These are phyloP conservation scores for Drosophila longiperda DNA, from an alignment of 2,888 invertebrate species.

Conservation along the genomic window DNA sequence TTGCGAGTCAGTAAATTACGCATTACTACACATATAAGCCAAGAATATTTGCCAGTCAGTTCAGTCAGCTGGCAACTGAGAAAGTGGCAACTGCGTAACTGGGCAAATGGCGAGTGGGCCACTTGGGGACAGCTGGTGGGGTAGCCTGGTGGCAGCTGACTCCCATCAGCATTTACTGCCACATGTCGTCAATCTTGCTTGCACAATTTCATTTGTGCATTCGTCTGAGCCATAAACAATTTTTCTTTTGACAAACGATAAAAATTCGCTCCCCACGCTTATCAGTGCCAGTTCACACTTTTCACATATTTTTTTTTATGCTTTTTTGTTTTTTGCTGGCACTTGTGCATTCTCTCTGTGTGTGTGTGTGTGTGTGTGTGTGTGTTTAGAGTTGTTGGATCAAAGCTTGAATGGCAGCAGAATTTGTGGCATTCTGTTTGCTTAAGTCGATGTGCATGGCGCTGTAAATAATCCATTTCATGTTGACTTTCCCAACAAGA, in stretches of 20 bases:
- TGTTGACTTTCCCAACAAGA: conserved; percentile 57
- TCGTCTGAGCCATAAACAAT: conserved; percentile 56
- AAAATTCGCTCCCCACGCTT: conserved; percentile 45
- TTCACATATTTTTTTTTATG: conserved; percentile 31
- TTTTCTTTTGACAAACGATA: conserved; percentile 52
- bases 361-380: conserved; percentile 6
- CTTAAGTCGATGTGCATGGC: conserved; percentile 71
- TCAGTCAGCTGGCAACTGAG: conserved; percentile 7
- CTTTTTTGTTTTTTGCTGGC: conserved; percentile 8
- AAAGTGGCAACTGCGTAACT: conserved; percentile 3
- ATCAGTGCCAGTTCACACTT: conserved; percentile 62
- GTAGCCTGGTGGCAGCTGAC: conserved; percentile 22
- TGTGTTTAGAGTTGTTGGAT: conserved; percentile 17
- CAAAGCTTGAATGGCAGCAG: conserved; percentile 29
- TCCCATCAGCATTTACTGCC: conserved; percentile 38
- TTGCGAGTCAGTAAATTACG: conserved; percentile 1
- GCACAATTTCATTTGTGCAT: conserved; percentile 67
- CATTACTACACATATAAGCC: not conserved
- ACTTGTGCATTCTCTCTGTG: conserved; percentile 2
- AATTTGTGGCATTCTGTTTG: conserved; percentile 34
- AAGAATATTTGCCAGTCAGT: not conserved
- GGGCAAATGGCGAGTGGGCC: too few relatives aligned
- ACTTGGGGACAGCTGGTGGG: too few relatives aligned
- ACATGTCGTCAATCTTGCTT: conserved; percentile 46
- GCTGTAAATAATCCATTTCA: conserved; percentile 76